Evolutionary conservation across 2,797 vertebrate genomes (phyloP).

Genomic region (Podarcis siculus): DNA sequence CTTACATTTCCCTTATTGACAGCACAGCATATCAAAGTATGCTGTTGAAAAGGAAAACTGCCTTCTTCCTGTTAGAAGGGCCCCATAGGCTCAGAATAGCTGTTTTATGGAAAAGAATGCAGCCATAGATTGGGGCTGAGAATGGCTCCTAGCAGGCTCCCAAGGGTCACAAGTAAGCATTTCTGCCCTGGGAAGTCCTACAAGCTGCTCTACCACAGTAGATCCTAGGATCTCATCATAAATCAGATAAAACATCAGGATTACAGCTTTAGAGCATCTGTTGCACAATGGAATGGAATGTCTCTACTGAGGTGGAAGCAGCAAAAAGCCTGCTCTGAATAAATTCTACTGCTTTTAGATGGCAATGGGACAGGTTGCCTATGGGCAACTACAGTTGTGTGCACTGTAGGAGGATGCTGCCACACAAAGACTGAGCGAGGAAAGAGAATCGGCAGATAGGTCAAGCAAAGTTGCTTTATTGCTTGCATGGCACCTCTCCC

Average conservation of each 20-base stretch:
- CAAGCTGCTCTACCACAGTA: neutral
- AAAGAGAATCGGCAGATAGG: neutral
- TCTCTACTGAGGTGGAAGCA: rapidly evolving
- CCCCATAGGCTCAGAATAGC: neutral
- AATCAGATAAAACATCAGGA: neutral
- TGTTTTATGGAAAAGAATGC: neutral
- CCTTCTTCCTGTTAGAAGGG: neutral
- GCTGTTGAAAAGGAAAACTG: neutral
- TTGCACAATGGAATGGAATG: rapidly evolving
- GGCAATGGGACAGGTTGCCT: too few species aligned
- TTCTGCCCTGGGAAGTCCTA: neutral
- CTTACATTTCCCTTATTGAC: neutral
- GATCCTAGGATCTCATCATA: neutral
- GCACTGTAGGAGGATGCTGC: neutral
- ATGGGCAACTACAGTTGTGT: too few species aligned
- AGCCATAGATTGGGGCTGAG: neutral
- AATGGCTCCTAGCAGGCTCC: neutral
- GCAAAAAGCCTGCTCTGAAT: neutral
- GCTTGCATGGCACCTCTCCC: neutral
- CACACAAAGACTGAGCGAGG: neutral
- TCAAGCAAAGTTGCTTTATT: neutral
- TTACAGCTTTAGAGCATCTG: neutral
- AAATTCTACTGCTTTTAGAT: too few species aligned
- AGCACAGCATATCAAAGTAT: neutral
- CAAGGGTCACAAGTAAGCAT: neutral